A percentile compares a stretch with the other conserved stretches of the same genome.
Conservation (phyloP, 2,888 invertebrate genomes). For the Drosophila peninsularis region DNA sequence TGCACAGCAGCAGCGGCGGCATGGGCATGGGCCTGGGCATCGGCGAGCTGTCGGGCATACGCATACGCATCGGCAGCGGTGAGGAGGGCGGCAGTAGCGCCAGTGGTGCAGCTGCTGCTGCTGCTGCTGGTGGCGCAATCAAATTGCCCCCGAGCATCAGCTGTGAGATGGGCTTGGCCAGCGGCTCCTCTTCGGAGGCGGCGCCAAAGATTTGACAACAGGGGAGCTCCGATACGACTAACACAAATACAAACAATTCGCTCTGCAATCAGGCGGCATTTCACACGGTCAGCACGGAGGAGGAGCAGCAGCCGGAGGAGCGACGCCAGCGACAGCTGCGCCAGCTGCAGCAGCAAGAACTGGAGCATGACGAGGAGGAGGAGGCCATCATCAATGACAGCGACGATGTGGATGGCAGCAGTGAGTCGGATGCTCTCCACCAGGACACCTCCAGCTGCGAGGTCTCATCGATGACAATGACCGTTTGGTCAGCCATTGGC, state of each 20-base stretch:
- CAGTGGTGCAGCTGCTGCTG: slow-evolving; percentile 44
- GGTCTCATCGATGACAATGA: slow-evolving; percentile 83
- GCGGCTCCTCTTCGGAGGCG: slow-evolving; percentile 78
- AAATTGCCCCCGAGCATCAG: slow-evolving; percentile 72
- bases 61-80: slow-evolving; percentile 66
- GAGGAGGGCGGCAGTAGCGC: slow-evolving; percentile 64
- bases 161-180: slow-evolving; percentile 80
- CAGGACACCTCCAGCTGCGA: slow-evolving; percentile 82
- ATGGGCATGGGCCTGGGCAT: slow-evolving; percentile 9
- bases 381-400: slow-evolving; percentile 33
- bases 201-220: slow-evolving; percentile 84
- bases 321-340: background rate
- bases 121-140: slow-evolving; percentile 46
- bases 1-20: slow-evolving; percentile 81
- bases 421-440: slow-evolving; percentile 48
- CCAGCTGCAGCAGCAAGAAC: background rate
- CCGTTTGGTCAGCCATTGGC: slow-evolving; percentile 84
- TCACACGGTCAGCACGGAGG: slow-evolving; percentile 39
- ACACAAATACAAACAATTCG: slow-evolving; percentile 80
- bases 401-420: slow-evolving; percentile 45
- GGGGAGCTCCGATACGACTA: slow-evolving; percentile 80
- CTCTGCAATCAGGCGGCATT: slow-evolving; percentile 80
- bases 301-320: slow-evolving; percentile 3
- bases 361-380: background rate
- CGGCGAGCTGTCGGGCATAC: slow-evolving; percentile 6